These are phyloP conservation scores for Sphaerodactylus townsendi DNA, from an alignment of 2,113 vertebrate species.

Conservation along the genomic window DNA sequence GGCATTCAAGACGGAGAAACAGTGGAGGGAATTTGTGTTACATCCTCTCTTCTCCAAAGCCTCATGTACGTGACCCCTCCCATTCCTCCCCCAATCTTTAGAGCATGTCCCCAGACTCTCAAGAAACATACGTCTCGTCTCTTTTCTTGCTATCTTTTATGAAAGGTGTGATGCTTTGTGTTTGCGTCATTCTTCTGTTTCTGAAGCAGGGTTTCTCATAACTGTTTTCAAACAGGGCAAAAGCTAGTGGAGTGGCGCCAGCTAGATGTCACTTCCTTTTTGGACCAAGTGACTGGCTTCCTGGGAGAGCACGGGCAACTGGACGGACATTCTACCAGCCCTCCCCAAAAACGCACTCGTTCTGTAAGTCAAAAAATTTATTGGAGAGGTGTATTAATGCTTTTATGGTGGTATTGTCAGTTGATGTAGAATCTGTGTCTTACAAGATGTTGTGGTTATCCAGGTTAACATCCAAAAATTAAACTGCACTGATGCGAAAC, in stretches of 20 bases:
- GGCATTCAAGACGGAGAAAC: no score
- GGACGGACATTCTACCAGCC: slow-evolving; percentile 91
- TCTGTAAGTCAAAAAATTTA: slow-evolving; percentile 83
- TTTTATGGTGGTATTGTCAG: not conserved
- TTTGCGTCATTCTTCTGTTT: not conserved
- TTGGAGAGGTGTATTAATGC: not conserved
- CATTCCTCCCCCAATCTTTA: no score
- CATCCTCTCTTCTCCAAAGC: no score
- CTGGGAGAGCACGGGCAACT: slow-evolving; percentile 95
- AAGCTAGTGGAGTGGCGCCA: slow-evolving; percentile 99
- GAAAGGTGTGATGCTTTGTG: not conserved
- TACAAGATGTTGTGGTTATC: not conserved
- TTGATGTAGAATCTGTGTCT: not conserved
- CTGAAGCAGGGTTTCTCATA: not conserved
- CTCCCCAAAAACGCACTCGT: slow-evolving; percentile 90
- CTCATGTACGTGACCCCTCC: no score
- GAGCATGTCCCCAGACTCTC: no score
- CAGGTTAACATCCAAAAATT: not conserved
- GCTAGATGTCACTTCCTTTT: slow-evolving; percentile 93
- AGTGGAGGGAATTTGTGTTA: no score
- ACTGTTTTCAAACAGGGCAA: slow-evolving; percentile 81
- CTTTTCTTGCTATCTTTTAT: not conserved
- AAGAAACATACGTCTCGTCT: not conserved
- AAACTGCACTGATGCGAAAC: not conserved
- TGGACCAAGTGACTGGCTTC: slow-evolving; percentile 96